These are phyloP conservation scores for Melieria omissa DNA, from an alignment of 2,888 invertebrate species.

Conservation along the genomic window DNA sequence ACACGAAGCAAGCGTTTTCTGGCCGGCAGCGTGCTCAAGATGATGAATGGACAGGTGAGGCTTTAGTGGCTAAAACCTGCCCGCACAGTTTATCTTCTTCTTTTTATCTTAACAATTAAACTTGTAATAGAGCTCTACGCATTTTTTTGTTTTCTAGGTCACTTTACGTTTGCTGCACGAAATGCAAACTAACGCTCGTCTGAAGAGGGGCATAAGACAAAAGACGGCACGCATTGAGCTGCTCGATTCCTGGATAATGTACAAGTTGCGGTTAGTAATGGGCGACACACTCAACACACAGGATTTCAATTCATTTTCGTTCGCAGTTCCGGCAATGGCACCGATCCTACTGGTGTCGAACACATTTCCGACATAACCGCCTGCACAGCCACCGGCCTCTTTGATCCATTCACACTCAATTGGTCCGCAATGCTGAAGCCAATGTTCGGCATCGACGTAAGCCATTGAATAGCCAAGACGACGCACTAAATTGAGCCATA, in stretches of 20 bases:
- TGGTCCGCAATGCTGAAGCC: constrained; percentile 80
- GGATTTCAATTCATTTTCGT: neutral
- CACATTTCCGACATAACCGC: constrained; percentile 92
- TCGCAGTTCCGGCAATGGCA: constrained; percentile 55
- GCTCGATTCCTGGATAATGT: constrained; percentile 92
- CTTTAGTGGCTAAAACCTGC: neutral
- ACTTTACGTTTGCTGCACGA: constrained; percentile 83
- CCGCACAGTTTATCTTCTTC: neutral
- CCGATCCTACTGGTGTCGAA: constrained; percentile 50
- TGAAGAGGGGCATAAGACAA: constrained; percentile 73
- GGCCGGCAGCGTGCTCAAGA: constrained; percentile 85
- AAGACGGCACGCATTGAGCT: constrained; percentile 84
- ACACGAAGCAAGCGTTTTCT: constrained; percentile 83
- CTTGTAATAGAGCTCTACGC: neutral
- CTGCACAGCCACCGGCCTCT: constrained; percentile 92
- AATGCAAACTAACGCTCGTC: constrained; percentile 76
- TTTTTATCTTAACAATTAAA: constrained; percentile 8
- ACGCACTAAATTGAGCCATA: constrained; percentile 6
- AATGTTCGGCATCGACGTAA: constrained; percentile 74
- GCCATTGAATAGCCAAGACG: constrained; percentile 23
- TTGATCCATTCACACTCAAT: constrained; percentile 88
- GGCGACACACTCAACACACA: too few relatives aligned
- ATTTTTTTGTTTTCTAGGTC: constrained; percentile 69
- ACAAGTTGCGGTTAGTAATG: constrained; percentile 74
- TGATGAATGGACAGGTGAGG: constrained; percentile 85